Conservation (phyloP, 2,888 invertebrate genomes). For the Dolichopus griseipennis region DNA sequence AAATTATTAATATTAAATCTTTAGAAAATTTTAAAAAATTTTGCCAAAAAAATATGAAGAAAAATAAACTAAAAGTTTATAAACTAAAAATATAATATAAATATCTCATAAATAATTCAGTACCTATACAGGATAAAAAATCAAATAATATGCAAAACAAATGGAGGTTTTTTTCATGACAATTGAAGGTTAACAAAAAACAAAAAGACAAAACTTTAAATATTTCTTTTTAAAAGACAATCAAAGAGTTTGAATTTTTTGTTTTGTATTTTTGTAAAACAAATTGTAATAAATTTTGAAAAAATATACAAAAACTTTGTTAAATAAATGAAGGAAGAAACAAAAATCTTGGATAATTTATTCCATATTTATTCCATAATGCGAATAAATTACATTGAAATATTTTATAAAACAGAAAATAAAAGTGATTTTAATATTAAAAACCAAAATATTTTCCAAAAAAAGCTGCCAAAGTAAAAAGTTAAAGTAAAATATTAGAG, state of each 20-base stretch:
- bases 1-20: neutral
- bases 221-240: neutral
- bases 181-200: neutral
- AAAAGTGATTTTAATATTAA: too few species aligned
- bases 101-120: neutral
- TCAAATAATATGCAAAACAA: too few species aligned
- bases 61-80: neutral
- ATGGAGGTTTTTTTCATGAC: neutral
- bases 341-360: neutral
- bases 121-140: neutral
- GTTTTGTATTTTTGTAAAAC: neutral
- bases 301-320: neutral
- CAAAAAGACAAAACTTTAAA: neutral
- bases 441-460: too few species aligned
- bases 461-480: too few species aligned
- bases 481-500: too few species aligned
- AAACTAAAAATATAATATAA: too few species aligned
- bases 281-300: neutral
- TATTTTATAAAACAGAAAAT: too few species aligned
- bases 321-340: neutral
- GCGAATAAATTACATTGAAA: neutral
- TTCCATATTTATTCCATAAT: neutral
- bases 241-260: neutral
- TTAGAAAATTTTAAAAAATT: neutral
- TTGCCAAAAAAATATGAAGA: neutral